Conservation (phyloP, 1,140 invertebrate species). For the Zaprionus capensis region DNA sequence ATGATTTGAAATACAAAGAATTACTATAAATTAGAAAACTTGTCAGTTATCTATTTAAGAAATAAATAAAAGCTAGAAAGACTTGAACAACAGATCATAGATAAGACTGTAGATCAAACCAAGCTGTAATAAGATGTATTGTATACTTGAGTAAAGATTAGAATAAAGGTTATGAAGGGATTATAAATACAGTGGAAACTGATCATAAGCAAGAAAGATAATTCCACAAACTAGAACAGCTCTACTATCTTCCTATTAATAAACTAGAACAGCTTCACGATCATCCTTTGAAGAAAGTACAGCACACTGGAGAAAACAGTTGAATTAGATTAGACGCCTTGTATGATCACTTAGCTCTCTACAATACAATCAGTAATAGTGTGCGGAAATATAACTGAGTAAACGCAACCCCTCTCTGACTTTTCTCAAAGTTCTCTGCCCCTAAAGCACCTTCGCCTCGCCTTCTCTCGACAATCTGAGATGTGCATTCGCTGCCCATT, state of each 20-base stretch:
- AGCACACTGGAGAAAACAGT: too few species aligned
- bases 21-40: too few species aligned
- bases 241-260: background rate
- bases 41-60: too few species aligned
- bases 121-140: background rate
- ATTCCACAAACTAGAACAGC: background rate
- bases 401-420: background rate
- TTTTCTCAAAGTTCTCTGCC: background rate
- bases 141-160: too few species aligned
- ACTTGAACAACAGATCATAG: too few species aligned
- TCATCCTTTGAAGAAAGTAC: too few species aligned
- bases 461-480: background rate
- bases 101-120: too few species aligned
- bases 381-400: background rate
- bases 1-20: too few species aligned
- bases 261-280: background rate
- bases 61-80: too few species aligned
- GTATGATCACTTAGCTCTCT: background rate
- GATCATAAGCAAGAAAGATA: background rate
- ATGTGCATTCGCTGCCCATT: conserved; percentile 5
- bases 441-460: background rate
- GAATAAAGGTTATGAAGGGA: too few species aligned
- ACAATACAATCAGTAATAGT: background rate
- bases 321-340: background rate
- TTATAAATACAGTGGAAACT: too few species aligned